Evolutionary conservation across 2,113 vertebrate species (phyloP).

Genomic region (Nothocercus nigrocapillus): DNA sequence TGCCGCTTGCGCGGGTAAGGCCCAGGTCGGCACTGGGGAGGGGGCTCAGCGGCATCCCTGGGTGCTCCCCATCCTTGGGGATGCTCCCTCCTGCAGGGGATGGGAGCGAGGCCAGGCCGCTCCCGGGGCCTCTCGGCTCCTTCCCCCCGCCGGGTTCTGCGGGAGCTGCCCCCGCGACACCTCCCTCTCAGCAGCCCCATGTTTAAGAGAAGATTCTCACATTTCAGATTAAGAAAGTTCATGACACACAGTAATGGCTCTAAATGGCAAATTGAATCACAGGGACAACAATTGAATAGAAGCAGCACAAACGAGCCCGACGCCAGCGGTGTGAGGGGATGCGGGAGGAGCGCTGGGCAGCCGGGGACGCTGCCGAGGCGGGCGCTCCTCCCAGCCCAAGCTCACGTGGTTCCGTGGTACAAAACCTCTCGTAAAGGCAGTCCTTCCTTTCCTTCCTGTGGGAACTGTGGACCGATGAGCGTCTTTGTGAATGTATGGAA

Average conservation of each 20-base stretch:
- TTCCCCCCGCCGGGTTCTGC: background rate
- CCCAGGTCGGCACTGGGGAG: background rate
- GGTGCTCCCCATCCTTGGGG: too few species aligned
- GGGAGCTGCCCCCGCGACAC: conserved; percentile 31
- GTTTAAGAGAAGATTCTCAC: conserved; percentile 53
- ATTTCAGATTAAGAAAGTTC: conserved; percentile 58
- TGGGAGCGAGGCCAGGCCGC: background rate
- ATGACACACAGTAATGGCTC: conserved; percentile 54
- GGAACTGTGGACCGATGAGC: background rate
- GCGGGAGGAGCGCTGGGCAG: conserved; percentile 23
- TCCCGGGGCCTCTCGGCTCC: background rate
- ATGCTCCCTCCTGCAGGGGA: background rate
- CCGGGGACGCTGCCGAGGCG: background rate
- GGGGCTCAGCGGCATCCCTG: background rate
- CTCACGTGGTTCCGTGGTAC: background rate
- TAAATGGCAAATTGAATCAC: conserved; percentile 69
- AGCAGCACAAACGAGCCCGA: conserved; percentile 29
- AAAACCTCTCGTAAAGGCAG: background rate
- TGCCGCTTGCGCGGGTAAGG: background rate
- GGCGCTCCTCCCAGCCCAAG: background rate
- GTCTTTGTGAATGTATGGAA: background rate
- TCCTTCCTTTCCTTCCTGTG: background rate
- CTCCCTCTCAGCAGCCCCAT: conserved; percentile 29
- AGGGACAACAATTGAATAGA: conserved; percentile 49
- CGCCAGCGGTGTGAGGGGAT: background rate